phyloP scores from a whole-genome alignment of 2,113 vertebrate genomes.

The Hyaena hyaena region DNA sequence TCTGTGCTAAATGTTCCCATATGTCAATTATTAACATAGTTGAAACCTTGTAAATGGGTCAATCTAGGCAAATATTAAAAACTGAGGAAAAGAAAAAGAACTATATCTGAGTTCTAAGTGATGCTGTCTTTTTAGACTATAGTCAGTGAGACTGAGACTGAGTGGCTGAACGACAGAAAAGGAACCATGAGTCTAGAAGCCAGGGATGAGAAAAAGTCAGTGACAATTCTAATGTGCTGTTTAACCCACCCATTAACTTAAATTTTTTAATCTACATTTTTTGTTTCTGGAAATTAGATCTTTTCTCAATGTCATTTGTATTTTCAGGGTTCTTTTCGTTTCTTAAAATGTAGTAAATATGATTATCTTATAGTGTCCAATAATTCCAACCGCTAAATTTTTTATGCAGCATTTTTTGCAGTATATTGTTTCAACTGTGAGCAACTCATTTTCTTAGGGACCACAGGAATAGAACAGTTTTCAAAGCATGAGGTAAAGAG shows the following conservation, averaged over 20 bases:
- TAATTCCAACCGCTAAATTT: neutral
- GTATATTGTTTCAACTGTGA: neutral
- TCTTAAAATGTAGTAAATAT: neutral
- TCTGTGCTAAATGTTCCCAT: neutral
- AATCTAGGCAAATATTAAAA: neutral
- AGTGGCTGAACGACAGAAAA: neutral
- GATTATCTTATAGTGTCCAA: neutral
- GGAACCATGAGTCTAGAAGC: neutral
- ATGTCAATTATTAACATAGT: neutral
- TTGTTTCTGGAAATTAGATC: constrained; percentile 3
- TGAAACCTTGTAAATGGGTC: neutral
- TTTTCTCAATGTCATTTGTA: neutral
- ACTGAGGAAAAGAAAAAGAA: neutral
- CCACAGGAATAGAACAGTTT: neutral
- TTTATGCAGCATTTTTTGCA: neutral
- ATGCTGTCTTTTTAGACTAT: neutral
- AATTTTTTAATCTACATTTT: neutral
- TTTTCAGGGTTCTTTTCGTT: neutral
- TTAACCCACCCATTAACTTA: neutral
- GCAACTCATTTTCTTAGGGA: neutral
- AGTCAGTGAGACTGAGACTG: neutral
- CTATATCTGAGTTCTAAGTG: neutral
- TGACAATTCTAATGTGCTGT: neutral
- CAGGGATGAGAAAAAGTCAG: neutral
- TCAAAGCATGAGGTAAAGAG: neutral